Percentiles rank a stretch among this genome's conserved stretches.
These are phyloP conservation scores for Schizothorax lantsangensis DNA, from an alignment of 2,797 vertebrate species.

Conservation along the genomic window DNA sequence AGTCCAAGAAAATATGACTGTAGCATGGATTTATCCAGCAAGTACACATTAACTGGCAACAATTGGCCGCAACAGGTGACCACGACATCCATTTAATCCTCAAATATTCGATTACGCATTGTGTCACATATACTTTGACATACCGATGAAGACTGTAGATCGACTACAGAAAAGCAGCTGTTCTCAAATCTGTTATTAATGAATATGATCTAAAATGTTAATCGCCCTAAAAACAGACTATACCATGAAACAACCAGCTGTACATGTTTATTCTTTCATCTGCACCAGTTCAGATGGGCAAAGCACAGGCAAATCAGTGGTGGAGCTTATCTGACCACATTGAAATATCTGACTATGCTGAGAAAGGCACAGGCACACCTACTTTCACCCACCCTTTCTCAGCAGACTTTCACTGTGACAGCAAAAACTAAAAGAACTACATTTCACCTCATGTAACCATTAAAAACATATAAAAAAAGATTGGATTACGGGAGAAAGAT, in stretches of 20 bases:
- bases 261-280: constrained; percentile 17
- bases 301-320: constrained; percentile 63
- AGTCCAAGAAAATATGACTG: not conserved
- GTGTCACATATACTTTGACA: not conserved
- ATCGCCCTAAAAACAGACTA: not conserved
- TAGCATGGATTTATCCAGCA: not conserved
- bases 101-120: not conserved
- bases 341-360: constrained; percentile 56
- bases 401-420: not conserved
- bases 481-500: not conserved
- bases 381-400: not conserved
- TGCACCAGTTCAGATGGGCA: constrained; percentile 46
- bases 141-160: not conserved
- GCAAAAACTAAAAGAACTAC: constrained; percentile 1
- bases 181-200: not conserved
- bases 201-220: not conserved
- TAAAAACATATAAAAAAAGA: not conserved
- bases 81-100: not conserved
- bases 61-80: not conserved
- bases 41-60: not conserved
- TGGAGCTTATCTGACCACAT: constrained; percentile 57
- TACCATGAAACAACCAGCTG: constrained; percentile 2
- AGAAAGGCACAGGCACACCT: constrained; percentile 27
- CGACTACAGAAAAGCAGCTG: not conserved
- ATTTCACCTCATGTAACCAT: not conserved